Evolutionary conservation across 2,888 invertebrate species (phyloP).

Genomic region (Troilus luridus): DNA sequence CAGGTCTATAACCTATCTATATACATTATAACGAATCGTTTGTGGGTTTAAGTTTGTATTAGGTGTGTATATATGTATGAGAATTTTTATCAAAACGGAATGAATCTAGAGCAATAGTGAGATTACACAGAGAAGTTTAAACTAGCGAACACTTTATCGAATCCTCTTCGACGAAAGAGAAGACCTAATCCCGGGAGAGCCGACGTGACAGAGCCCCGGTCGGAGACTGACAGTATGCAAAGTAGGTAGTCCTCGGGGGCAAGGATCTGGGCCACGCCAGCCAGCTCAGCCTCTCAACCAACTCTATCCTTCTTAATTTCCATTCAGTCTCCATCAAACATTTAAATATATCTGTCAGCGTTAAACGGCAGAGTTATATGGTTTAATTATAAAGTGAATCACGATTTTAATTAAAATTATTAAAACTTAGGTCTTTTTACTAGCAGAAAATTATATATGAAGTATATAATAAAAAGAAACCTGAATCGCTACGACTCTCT

Average conservation of each 20-base stretch:
- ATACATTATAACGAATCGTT: no score
- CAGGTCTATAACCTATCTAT: no score
- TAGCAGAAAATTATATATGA: no score
- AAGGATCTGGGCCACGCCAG: not conserved
- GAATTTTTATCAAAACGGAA: no score
- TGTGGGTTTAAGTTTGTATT: no score
- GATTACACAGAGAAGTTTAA: not conserved
- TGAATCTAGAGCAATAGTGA: not conserved
- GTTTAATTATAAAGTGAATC: no score
- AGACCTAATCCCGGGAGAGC: not conserved
- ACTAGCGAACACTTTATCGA: not conserved
- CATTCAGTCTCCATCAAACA: not conserved
- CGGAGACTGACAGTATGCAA: constrained; percentile 16
- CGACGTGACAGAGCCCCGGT: not conserved
- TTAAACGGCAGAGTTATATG: no score
- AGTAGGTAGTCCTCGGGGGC: not conserved
- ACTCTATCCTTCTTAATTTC: not conserved
- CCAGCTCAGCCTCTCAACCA: not conserved
- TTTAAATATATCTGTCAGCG: not conserved
- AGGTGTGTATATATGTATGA: no score
- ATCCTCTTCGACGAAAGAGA: not conserved
- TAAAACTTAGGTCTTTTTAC: no score
- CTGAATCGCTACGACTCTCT: no score
- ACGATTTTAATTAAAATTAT: no score
- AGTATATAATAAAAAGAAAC: no score